phyloP scores from a whole-genome alignment of 2,113 vertebrate species.

The Baryphthengus martii region DNA sequence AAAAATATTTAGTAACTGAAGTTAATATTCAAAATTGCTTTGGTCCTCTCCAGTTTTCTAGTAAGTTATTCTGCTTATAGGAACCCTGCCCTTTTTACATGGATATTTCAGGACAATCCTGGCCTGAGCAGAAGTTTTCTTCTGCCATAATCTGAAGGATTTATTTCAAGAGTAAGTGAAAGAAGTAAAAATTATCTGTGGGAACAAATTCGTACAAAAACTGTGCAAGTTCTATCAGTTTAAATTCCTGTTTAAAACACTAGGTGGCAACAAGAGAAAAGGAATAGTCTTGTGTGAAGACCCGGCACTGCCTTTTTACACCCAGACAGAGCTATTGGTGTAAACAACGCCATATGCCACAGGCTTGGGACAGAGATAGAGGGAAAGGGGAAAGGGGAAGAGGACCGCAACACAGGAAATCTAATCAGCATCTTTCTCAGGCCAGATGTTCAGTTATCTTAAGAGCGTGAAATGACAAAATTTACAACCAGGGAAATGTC shows the following conservation, averaged over 20 bases:
- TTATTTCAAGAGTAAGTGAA: background rate
- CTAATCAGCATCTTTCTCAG: background rate
- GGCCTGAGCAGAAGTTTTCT: background rate
- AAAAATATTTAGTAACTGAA: background rate
- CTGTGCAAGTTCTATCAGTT: background rate
- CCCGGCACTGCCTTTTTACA: background rate
- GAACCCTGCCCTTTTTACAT: background rate
- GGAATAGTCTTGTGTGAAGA: background rate
- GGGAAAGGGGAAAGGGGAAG: background rate
- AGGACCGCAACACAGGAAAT: background rate
- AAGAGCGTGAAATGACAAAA: background rate
- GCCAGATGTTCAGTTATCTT: background rate
- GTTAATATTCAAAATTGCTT: background rate
- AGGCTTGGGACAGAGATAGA: background rate
- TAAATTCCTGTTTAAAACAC: conserved; percentile 19
- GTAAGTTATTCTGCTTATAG: background rate
- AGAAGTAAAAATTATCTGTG: background rate
- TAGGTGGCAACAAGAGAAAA: conserved; percentile 49
- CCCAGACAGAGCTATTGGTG: background rate
- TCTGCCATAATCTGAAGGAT: background rate
- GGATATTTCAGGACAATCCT: background rate
- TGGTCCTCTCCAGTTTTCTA: background rate
- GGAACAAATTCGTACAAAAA: background rate
- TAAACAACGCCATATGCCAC: background rate
- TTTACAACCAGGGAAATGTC: background rate